These are phyloP conservation scores for Abrostola tripartita DNA, from an alignment of 2,888 invertebrate genomes.

Conservation along the genomic window DNA sequence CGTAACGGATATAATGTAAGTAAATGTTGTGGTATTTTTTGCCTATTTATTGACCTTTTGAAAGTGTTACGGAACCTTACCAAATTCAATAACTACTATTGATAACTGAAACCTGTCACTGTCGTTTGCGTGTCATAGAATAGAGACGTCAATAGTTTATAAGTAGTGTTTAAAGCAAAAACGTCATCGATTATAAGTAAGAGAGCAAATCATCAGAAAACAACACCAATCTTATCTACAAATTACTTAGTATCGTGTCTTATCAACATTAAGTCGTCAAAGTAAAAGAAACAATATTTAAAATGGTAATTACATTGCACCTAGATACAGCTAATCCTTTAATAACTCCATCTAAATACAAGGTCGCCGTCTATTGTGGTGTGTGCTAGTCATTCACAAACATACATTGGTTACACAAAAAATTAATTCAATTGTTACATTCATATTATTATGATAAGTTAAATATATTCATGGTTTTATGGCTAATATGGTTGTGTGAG, in stretches of 20 bases:
- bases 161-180: too few species aligned
- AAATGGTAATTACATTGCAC: conserved; percentile 15
- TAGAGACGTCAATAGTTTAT: too few species aligned
- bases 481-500: neutral
- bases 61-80: too few species aligned
- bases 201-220: too few species aligned
- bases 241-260: neutral
- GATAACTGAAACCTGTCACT: too few species aligned
- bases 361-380: conserved; percentile 33
- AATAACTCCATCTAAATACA: conserved; percentile 17
- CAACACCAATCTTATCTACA: too few species aligned
- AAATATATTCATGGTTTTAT: conserved; percentile 32
- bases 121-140: too few species aligned
- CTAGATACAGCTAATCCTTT: conserved; percentile 7
- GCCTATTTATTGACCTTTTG: too few species aligned
- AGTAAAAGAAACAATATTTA: conserved; percentile 12
- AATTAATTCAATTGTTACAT: conserved; percentile 40
- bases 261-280: conserved; percentile 14
- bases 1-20: too few species aligned
- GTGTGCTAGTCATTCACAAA: conserved; percentile 39
- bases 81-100: too few species aligned
- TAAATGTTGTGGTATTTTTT: too few species aligned
- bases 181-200: too few species aligned
- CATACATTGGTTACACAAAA: conserved; percentile 9
- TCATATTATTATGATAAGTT: conserved; percentile 20